Base-by-base conservation (phyloP, 1,140 invertebrate genomes). In the Drosophila simulans region DNA sequence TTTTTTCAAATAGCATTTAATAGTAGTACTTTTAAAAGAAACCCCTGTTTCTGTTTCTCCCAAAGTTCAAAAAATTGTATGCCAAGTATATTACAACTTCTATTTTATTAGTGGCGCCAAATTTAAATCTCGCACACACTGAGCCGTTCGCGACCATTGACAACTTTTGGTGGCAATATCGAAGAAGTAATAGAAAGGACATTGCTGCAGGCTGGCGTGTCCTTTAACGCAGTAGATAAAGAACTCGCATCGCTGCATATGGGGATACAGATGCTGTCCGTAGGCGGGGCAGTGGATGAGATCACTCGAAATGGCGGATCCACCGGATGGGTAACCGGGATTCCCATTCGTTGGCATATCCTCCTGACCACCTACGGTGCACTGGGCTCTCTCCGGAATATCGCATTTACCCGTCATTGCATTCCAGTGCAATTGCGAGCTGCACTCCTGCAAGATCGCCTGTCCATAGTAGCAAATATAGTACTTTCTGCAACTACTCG, bases 191-290 rank as follows among this genome's bases (percentile, higher is more conserved):
- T 90, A 92, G 46, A 92, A 92, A 3, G 91, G 91, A 45, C 91
- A 92, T 37, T 84, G 79, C 20, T 92, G 91, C 35, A 92, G 52
- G 5, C 83, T 84, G 5, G 90, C 84, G 59, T 92, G 77, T 10
- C 90, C 90, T 25, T 91, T 91, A 1, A 91, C 80, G 46, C 90
- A 91, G 48, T 91, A 91, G n/a, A 91, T 90, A 35, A 91, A 91
- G 60, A 81, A 90, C 12, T 91, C 90, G 52, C 90, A 91, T n/a
- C 83, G 83, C 34, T 71, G 40, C 90, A 85, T 90, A 40, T 91
- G 78, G 1, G 90, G 90, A 52, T 80, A 91, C 54, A 91, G 57
- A 62, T 91, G 90, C 48, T 91, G 88, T 3, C 90, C 90, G 71
- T 90, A 80, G 25, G 66, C 11, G 1, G 90, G 90, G 8, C 90